Conservation (phyloP, 2,797 vertebrate species). For the Hydrolagus colliei region DNA sequence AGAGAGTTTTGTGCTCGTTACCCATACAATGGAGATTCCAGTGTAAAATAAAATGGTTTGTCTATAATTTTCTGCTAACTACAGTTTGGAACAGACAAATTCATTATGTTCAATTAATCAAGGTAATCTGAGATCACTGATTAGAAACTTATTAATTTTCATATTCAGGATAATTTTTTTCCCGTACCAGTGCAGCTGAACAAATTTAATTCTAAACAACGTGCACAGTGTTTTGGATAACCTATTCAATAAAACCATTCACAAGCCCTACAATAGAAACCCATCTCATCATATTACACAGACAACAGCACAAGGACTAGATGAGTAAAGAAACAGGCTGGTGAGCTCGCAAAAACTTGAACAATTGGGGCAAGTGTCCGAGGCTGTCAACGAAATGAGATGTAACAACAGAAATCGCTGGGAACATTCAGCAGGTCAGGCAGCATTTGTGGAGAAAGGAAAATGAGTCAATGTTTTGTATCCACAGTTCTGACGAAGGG, state of each 20-base stretch:
- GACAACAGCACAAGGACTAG: neutral
- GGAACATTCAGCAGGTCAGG: no score
- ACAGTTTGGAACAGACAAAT: slow-evolving; percentile 1
- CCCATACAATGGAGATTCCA: no score
- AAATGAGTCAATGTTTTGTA: no score
- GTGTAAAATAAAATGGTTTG: no score
- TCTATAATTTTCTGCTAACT: neutral
- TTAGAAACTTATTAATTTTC: neutral
- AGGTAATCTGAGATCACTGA: neutral
- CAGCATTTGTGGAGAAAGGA: no score
- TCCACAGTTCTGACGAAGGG: no score
- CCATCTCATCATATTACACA: neutral
- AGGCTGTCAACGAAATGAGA: no score
- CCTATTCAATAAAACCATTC: neutral
- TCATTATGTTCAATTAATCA: slow-evolving; percentile 9
- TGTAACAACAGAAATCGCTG: no score
- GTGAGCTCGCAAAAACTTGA: no score
- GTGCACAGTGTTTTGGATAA: neutral
- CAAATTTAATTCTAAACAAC: neutral
- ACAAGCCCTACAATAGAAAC: neutral
- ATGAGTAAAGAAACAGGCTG: no score
- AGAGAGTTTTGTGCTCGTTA: no score
- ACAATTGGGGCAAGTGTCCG: no score
- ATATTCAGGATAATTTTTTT: neutral
- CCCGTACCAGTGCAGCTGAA: neutral